phyloP scores from a whole-genome alignment of 2,888 invertebrate species.

The Drosophila parthenogenetica region DNA sequence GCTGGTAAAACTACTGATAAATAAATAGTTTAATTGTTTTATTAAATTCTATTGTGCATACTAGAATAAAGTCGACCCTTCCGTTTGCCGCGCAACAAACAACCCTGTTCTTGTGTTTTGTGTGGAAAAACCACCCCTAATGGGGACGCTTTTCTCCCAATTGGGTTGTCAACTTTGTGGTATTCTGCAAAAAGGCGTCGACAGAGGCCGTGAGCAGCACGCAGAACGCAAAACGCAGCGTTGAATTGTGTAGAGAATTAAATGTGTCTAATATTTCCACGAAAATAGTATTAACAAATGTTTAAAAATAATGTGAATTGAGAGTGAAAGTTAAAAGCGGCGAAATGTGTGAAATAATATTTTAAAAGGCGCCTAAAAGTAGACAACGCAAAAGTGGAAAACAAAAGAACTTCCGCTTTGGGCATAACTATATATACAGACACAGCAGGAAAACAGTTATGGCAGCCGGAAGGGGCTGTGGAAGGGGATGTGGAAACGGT shows the following conservation, averaged over 20 bases:
- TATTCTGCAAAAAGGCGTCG: conserved; percentile 79
- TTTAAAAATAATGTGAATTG: conserved; percentile 1
- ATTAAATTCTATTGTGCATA: conserved; percentile 10
- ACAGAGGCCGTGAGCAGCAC: conserved; percentile 52
- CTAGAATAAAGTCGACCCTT: conserved; percentile 48
- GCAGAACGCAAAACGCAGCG: conserved; percentile 10
- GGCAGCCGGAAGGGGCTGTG: conserved; percentile 48
- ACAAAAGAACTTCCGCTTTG: conserved; percentile 20
- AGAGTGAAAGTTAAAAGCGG: background rate
- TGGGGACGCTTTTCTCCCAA: conserved; percentile 49
- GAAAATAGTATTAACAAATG: conserved; percentile 1
- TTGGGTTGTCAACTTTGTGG: conserved; percentile 62
- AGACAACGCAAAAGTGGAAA: background rate
- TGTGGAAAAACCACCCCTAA: conserved; percentile 75
- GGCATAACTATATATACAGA: conserved; percentile 47
- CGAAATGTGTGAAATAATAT: conserved; percentile 25
- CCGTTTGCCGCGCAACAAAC: conserved; percentile 58
- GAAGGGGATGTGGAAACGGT: conserved; percentile 8
- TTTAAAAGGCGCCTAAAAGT: conserved; percentile 18
- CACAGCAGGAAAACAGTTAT: conserved; percentile 47
- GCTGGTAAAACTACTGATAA: background rate
- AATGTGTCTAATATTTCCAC: conserved; percentile 10
- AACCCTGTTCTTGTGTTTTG: conserved; percentile 66
- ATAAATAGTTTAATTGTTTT: conserved; percentile 11
- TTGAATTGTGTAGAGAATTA: conserved; percentile 31